A percentile compares a stretch with the other conserved stretches of the same genome.
Evolutionary conservation across 2,113 vertebrate genomes (phyloP).

Genomic region (Eurystomus gularis): DNA sequence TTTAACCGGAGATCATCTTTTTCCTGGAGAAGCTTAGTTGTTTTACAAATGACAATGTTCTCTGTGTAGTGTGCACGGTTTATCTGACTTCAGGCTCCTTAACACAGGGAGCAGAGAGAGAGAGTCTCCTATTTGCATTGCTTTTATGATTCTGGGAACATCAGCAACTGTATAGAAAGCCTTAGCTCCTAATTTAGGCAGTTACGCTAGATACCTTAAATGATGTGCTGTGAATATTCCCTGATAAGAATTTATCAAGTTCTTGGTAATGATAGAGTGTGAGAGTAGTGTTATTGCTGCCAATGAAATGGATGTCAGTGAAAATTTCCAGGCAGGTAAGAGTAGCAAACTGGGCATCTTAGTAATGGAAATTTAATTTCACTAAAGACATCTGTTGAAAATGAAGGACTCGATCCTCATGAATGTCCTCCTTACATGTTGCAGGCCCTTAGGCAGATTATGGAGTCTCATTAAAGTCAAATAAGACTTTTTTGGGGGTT

Average conservation of each 20-base stretch:
- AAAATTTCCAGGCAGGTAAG: neutral
- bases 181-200: neutral
- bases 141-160: neutral
- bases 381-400: constrained; percentile 20
- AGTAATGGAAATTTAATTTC: constrained; percentile 51
- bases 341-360: neutral
- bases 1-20: neutral
- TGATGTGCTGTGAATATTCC: neutral
- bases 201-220: neutral
- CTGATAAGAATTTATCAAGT: neutral
- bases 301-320: neutral
- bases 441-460: neutral
- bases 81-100: neutral
- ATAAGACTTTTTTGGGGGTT: neutral
- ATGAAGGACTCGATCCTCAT: neutral
- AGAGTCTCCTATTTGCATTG: neutral
- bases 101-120: neutral
- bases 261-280: neutral
- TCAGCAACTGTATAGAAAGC: neutral
- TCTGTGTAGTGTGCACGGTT: neutral
- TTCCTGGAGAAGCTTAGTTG: neutral
- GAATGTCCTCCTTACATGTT: neutral
- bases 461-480: neutral
- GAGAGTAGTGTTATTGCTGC: neutral
- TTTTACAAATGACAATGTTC: neutral